Base-by-base conservation (phyloP, 1,140 invertebrate species). In the Sycobia sp. region DNA sequence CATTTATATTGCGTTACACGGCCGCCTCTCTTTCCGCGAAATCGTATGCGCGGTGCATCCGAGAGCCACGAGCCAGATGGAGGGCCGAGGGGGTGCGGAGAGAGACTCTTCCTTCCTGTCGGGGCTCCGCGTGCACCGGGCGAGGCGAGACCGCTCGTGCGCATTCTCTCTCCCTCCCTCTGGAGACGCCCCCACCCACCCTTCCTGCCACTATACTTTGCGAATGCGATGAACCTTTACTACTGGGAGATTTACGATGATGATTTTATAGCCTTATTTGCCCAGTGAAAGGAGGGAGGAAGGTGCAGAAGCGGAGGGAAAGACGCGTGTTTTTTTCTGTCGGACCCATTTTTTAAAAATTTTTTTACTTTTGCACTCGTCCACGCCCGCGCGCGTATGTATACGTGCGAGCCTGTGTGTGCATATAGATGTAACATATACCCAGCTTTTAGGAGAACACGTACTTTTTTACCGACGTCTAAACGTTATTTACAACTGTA, bases 251-350 rank as follows among this genome's bases (percentile, higher is more conserved):
- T 71, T 70, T 71, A 71, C 65, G 70, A 69, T 67, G 66, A 69
- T 63, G 59, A 69, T 69, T 71, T 71, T 71, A 71, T 67, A 67
- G 67, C 64, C 64, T 68, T 69, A 69, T 71, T 69, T 68, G 66
- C 66, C 62, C 54, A 63, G 32, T 29, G 51, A 63, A 16, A 44
- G 32, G 44, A 22, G 29, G 56, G 10, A 58, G 11, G 13, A 46
- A 39, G 34, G 53, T 20, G 39, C 22, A 50, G 49, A 59, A 49
- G 36, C n/a, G n/a, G n/a, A n/a, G 34, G 20, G 25, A 59, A 49
- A 51, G 9, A n/a, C n/a, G n/a, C n/a, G n/a, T n/a, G n/a, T n/a
- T n/a, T n/a, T 2, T 43, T 60, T 59, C 25, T 60, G 51, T 44
- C 34, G 22, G 25, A n/a, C 18, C 49, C 11, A 51, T 32, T 44